Base-by-base conservation (phyloP, 2,888 invertebrate species). In the Toxonevra muliebris region DNA sequence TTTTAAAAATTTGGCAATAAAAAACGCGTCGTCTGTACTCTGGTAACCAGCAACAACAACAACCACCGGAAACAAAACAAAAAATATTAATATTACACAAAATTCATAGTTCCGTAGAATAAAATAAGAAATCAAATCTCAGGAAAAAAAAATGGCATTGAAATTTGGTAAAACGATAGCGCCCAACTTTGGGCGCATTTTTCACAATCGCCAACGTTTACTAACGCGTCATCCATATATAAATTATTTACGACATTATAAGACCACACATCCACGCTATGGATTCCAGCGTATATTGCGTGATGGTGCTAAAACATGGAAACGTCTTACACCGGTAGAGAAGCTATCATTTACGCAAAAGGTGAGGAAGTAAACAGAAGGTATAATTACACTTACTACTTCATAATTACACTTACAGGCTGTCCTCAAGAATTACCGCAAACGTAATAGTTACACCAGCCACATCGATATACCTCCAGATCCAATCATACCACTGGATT, bases 181-280 rank as follows among this genome's bases (percentile, higher is more conserved):
- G 17, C 68, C 66, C 5, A 48, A 61, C 41, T 71, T 71, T 43
- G 63, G 55, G 13, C 71, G 68, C 30, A 53, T 65, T 19, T 59
- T 71, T 19, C 45, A 19, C 2, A 65, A 64, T 53, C 48, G 53
- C 4, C 60, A 68, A 58, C 55, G 61, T 13, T 19, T 62, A n/a
- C 55, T 71, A 13, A 71, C 71, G n/a, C 68, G 66, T 11, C 61
- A 71, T 66, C 69, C 71, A 13, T 71, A 71, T 30, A n/a, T 71
- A 17, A 71, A 71, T 55, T 71, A 43, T 55, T 61, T 71, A 50
- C 65, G 71, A 4, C 43, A 65, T 41, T 71, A 52, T 58, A 69
- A 68, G 58, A 19, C 12, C 10, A 43, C 20, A 19, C 65, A 71
- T 66, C 69, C 71, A 1, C 57, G n/a, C 12, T 58, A 45, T 13